Conservation (phyloP, 2,113 vertebrate species). For the Melanocharis versteri region DNA sequence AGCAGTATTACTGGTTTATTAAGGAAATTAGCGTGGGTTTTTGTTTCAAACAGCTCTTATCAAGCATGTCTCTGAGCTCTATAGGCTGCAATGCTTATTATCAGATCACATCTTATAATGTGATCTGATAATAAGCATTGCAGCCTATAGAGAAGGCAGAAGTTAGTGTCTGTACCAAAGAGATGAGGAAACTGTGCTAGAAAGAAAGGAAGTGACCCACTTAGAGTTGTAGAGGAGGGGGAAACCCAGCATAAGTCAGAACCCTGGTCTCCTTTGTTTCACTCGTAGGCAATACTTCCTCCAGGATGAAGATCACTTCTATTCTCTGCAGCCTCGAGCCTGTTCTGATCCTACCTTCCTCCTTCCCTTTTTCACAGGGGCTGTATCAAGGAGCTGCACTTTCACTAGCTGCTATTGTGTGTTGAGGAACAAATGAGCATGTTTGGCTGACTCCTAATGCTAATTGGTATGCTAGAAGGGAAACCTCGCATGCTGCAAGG, state of each 20-base stretch:
- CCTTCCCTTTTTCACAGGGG: not conserved
- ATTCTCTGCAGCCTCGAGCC: not conserved
- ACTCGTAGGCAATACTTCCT: not conserved
- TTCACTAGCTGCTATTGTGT: not conserved
- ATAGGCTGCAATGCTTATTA: not conserved
- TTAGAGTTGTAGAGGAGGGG: not conserved
- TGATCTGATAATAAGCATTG: no score
- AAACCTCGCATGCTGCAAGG: not conserved
- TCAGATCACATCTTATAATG: not conserved
- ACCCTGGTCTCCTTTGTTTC: not conserved
- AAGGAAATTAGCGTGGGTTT: not conserved
- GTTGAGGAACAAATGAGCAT: not conserved
- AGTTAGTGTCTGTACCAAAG: not conserved
- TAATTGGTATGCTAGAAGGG: not conserved
- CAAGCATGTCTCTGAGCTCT: not conserved
- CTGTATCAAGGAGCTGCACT: not conserved
- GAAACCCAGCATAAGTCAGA: not conserved
- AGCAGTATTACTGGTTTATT: not conserved
- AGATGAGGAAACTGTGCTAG: not conserved
- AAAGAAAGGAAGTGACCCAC: slow-evolving; percentile 29
- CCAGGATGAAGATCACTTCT: not conserved
- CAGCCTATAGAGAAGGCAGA: no score
- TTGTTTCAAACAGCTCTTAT: not conserved
- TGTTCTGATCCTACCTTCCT: not conserved
- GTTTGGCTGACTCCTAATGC: not conserved